Evolutionary conservation across 2,113 vertebrate genomes (phyloP).

Genomic region (Zapornia atra): DNA sequence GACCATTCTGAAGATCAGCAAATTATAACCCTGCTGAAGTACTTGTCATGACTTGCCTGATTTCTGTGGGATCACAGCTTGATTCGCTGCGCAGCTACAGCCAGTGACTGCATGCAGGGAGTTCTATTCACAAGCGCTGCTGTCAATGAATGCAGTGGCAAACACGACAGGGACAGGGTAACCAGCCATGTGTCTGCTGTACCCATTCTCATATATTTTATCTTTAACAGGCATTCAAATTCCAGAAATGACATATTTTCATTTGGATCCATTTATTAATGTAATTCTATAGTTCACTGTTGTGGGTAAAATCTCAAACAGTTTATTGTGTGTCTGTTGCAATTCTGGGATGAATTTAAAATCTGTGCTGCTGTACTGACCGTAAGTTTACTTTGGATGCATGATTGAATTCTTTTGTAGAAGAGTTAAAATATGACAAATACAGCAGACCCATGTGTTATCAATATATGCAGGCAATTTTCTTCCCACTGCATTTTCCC

Average conservation of each 20-base stretch:
- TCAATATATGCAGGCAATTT: conserved; percentile 29
- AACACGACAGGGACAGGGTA: not conserved
- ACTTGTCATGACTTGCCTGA: not conserved
- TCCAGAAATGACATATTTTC: not conserved
- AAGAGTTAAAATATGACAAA: conserved; percentile 24
- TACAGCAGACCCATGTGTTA: not conserved
- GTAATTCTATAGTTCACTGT: not conserved
- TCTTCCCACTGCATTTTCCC: conserved; percentile 11
- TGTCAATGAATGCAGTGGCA: not conserved
- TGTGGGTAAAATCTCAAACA: not conserved
- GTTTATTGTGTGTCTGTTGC: not conserved
- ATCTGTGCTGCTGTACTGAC: not conserved
- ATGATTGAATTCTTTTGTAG: conserved; percentile 20
- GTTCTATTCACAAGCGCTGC: not conserved
- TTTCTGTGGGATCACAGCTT: not conserved
- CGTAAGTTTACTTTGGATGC: not conserved
- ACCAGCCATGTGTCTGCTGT: not conserved
- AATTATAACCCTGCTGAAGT: not conserved
- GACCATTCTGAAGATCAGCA: not conserved
- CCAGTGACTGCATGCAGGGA: not conserved
- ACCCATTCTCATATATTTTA: not conserved
- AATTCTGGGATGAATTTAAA: not conserved
- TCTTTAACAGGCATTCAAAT: not conserved
- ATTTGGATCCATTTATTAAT: not conserved
- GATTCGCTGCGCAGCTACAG: not conserved